A percentile compares a stretch with the other conserved stretches of the same genome.
Conservation (phyloP, 1,140 invertebrate genomes). For the Geopemphigus sp. region DNA sequence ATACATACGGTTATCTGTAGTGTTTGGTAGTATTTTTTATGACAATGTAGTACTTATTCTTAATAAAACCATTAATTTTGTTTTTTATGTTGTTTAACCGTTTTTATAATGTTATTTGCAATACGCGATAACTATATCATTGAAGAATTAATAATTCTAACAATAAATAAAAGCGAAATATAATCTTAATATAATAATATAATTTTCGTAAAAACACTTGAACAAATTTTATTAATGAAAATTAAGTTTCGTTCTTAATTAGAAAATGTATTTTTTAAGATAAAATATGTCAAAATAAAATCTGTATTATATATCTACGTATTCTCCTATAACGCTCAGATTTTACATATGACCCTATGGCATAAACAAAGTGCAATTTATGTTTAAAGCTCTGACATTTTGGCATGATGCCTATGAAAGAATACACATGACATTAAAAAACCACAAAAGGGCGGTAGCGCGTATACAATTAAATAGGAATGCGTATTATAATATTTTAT, state of each 20-base stretch:
- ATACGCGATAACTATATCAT: no score
- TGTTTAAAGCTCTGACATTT: background rate
- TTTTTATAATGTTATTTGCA: no score
- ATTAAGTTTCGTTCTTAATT: background rate
- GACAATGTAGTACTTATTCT: no score
- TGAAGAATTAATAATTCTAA: no score
- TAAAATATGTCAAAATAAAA: background rate
- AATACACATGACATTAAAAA: conserved; percentile 2
- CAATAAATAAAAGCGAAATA: no score
- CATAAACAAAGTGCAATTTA: conserved; percentile 25
- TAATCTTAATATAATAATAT: no score
- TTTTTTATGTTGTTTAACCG: no score
- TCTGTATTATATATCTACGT: background rate
- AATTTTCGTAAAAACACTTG: no score
- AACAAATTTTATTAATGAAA: no score
- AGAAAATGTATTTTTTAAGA: background rate
- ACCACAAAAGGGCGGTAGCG: background rate
- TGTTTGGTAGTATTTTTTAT: no score
- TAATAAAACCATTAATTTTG: no score
- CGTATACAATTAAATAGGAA: background rate
- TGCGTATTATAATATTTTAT: background rate
- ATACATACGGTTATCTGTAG: no score
- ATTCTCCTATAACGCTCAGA: background rate
- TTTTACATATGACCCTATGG: background rate
- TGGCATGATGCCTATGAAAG: conserved; percentile 4